Conservation (phyloP, 2,888 invertebrate species). For the Drosophila basisetae region DNA sequence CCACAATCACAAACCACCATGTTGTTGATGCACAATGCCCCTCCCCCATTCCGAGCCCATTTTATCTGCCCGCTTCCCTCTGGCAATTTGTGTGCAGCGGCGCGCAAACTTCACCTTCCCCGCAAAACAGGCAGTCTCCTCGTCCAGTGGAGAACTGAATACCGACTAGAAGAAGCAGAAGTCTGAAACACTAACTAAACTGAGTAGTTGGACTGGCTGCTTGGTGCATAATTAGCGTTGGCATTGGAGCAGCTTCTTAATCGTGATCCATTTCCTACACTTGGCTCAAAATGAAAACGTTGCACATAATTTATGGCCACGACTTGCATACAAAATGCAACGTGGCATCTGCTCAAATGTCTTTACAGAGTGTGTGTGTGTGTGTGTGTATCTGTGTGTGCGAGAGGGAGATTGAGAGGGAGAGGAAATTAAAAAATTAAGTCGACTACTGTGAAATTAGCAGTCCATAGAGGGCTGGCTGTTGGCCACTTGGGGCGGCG, state of each 20-base stretch:
- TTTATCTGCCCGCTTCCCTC: neutral
- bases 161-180: neutral
- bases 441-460: slow-evolving; percentile 64
- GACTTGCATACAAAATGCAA: slow-evolving; percentile 3
- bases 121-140: slow-evolving; percentile 6
- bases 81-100: slow-evolving; percentile 67
- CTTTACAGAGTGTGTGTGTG: neutral
- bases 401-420: neutral
- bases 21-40: slow-evolving; percentile 9
- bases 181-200: slow-evolving; percentile 8
- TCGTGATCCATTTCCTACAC: slow-evolving; percentile 70
- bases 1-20: slow-evolving; percentile 24
- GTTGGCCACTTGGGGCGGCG: neutral
- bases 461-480: slow-evolving; percentile 56
- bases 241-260: slow-evolving; percentile 55
- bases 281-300: slow-evolving; percentile 74
- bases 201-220: slow-evolving; percentile 32
- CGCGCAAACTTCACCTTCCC: slow-evolving; percentile 59
- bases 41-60: neutral
- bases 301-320: slow-evolving; percentile 76
- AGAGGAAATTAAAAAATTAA: slow-evolving; percentile 68
- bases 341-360: slow-evolving; percentile 4
- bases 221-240: slow-evolving; percentile 54
- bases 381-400: neutral
- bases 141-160: slow-evolving; percentile 9